Base-by-base conservation (phyloP, 2,113 vertebrate genomes). In the Crotophaga sulcirostris region DNA sequence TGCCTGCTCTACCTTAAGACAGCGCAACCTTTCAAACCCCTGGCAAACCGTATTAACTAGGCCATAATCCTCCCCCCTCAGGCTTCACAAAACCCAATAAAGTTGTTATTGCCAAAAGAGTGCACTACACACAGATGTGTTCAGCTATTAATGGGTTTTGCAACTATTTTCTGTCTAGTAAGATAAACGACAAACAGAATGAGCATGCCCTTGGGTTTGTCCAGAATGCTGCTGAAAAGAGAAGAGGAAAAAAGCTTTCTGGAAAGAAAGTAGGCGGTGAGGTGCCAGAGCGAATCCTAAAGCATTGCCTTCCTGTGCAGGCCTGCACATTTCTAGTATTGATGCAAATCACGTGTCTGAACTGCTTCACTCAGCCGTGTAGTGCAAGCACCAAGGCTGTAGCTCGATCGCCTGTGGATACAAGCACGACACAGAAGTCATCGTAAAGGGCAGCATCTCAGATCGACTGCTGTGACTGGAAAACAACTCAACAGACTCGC, bases 151-250 rank as follows among this genome's bases (percentile, higher is more conserved):
- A 91, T 47, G 84, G 28, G 31, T 4, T 91, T 82, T 89, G 66
- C 77, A 93, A 79, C 62, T 89, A 51, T 69, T 93, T 94, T 84
- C 62, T 89, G 69, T 87, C 94, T 81, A 60, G 54, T 6, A 72
- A 76, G 69, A 79, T 47, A 78, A 91, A 91, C 9, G 58, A 67
- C n/a, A 60, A 93, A 44, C 44, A 84, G 44, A 89, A 76, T 21
- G 51, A 87, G 62, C 31, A 69, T 0, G 0, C 84, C 62, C 77
- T 68, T 84, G 81, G 59, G 70, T 82, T 89, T 88, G 69, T 87
- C 66, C 44, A 82, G 66, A 89, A 64, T 16, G 29, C 45, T 77
- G 36, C 16, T 16, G 17, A 78, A 79, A 83, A 84, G 19, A 58
- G 18, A 52, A 81, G 24, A 74, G 31, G 29, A 59, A 74, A 29